Evolutionary conservation across 2,888 invertebrate genomes (phyloP).

Genomic region (Matsumyia berberina): DNA sequence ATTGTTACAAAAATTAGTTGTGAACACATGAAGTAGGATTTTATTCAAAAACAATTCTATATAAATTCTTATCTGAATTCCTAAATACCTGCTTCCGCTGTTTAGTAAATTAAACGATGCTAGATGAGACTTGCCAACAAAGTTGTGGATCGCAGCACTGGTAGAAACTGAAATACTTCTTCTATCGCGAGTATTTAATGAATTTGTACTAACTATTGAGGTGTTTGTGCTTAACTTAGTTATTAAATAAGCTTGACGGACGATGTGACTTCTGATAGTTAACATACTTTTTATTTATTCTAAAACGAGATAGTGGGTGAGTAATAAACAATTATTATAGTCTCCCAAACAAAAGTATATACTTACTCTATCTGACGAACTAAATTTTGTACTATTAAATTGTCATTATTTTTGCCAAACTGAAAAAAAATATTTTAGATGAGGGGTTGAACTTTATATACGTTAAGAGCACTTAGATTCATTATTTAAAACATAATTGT

Average conservation of each 20-base stretch:
- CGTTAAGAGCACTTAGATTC: not conserved
- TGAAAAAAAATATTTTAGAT: slow-evolving; percentile 35
- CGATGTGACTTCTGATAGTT: slow-evolving; percentile 33
- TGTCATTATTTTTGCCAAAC: slow-evolving; percentile 25
- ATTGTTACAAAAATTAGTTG: slow-evolving; percentile 41
- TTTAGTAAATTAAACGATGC: slow-evolving; percentile 11
- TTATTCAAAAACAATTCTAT: slow-evolving; percentile 4
- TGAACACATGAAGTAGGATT: slow-evolving; percentile 35
- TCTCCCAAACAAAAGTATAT: not conserved
- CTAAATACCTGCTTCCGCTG: slow-evolving; percentile 59
- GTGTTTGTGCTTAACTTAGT: slow-evolving; percentile 6
- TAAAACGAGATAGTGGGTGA: slow-evolving; percentile 30
- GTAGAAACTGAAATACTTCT: slow-evolving; percentile 18
- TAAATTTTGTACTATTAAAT: slow-evolving; percentile 17
- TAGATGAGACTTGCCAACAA: slow-evolving; percentile 2
- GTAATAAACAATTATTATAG: slow-evolving; percentile 6
- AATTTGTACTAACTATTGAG: slow-evolving; percentile 41
- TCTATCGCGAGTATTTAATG: not conserved
- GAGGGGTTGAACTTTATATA: not conserved
- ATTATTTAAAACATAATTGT: not conserved
- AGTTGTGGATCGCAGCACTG: not conserved
- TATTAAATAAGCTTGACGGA: slow-evolving; percentile 30
- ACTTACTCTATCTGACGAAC: slow-evolving; percentile 32
- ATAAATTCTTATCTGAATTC: slow-evolving; percentile 24
- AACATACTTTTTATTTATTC: slow-evolving; percentile 52